A percentile compares a stretch with the other conserved stretches of the same genome.
Evolutionary conservation across 2,888 invertebrate genomes (phyloP).

Genomic region (Unio pictorum): DNA sequence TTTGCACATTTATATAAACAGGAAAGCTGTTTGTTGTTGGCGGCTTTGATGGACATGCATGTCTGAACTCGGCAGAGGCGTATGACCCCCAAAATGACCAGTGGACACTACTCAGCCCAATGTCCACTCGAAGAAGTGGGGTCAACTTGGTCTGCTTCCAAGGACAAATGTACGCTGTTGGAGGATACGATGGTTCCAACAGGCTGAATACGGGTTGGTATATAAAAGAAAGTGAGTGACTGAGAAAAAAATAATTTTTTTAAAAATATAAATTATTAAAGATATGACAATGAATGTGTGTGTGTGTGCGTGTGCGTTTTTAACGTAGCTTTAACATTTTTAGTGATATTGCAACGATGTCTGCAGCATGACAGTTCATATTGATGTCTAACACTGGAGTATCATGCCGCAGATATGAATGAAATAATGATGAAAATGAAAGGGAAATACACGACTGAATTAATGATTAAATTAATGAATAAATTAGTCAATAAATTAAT

Average conservation of each 20-base stretch:
- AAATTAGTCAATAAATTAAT: no score
- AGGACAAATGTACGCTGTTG: slow-evolving; percentile 82
- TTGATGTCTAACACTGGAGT: no score
- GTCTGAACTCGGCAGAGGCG: slow-evolving; percentile 83
- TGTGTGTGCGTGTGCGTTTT: no score
- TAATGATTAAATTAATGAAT: no score
- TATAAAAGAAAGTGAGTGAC: neutral
- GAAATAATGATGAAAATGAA: no score
- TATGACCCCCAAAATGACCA: slow-evolving; percentile 81
- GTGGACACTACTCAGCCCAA: slow-evolving; percentile 80
- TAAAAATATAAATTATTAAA: no score
- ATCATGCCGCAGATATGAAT: no score
- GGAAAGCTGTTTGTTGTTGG: slow-evolving; percentile 84
- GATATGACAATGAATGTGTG: no score
- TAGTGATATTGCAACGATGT: no score
- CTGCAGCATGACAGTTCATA: no score
- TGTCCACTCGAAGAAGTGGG: slow-evolving; percentile 84
- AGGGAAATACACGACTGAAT: no score
- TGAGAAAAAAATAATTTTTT: neutral
- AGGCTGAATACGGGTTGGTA: slow-evolving; percentile 79
- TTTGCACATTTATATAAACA: slow-evolving; percentile 13
- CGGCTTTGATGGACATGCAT: slow-evolving; percentile 85
- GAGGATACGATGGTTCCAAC: slow-evolving; percentile 84
- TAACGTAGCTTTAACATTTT: no score
- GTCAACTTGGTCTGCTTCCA: slow-evolving; percentile 81